These are phyloP conservation scores for Strigamia transsilvanica DNA, from an alignment of 2,888 invertebrate species.

Conservation along the genomic window DNA sequence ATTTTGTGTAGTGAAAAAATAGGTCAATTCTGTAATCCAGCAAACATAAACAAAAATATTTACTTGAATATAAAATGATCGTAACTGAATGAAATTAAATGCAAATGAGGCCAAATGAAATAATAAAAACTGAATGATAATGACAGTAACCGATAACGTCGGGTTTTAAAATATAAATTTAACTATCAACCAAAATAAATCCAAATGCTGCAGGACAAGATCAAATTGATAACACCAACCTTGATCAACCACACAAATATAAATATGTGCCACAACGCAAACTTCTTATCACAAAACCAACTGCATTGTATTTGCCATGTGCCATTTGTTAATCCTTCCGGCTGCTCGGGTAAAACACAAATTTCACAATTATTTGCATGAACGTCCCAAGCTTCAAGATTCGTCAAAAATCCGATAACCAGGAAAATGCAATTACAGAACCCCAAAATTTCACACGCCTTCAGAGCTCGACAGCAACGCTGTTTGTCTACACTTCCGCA, in stretches of 20 bases:
- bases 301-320: not conserved
- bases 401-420: constrained; percentile 1
- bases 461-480: not conserved
- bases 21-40: too few species aligned
- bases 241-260: not conserved
- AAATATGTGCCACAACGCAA: not conserved
- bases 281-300: constrained; percentile 12
- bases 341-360: not conserved
- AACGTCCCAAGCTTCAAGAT: constrained; percentile 4
- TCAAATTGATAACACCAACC: not conserved
- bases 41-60: too few species aligned
- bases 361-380: not conserved
- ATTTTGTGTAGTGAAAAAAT: too few species aligned
- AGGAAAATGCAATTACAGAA: not conserved
- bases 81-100: too few species aligned
- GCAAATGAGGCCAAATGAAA: too few species aligned
- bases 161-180: too few species aligned
- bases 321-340: not conserved
- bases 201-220: not conserved
- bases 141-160: too few species aligned
- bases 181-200: not conserved
- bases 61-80: too few species aligned
- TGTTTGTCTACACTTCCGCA: not conserved
- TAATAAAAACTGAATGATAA: too few species aligned
- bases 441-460: not conserved